Evolutionary conservation across 2,888 invertebrate genomes (phyloP), one percentile per base, ranked within the genome.

Genomic region (Protophormia terraenovae): DNA sequence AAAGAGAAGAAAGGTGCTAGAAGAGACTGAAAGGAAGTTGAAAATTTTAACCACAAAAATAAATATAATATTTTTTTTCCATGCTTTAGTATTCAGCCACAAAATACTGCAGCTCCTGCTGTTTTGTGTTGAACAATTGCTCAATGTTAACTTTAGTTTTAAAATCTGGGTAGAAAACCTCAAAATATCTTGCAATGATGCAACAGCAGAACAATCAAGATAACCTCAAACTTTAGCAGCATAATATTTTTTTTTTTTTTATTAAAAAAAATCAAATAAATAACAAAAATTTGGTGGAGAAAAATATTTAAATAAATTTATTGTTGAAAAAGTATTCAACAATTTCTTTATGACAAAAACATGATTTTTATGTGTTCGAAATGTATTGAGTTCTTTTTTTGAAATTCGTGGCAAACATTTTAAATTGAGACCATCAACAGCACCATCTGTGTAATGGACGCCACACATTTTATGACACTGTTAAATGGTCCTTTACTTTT

Each of bases 181-280:
- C 81, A 45, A 76, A 80, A 83, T 12, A 77, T 58, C 41, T 64
- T 35, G 32, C 62, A 55, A 58, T 69, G 67, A 84, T 77, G 76
- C 67, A 84, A 77, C 81, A 35, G 50, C 50, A 80, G 76, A 77
- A 76, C 80, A 72, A 80, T 84, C 84, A 80, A 72, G 80, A 84
- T 84, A 84, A 76, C 80, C 80, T 84, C 53, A 77, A 76, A 77
- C 22, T 55, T 58, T 32, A 67, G 50, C 66, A 50, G 32, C 22
- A 58, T 16, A 67, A 60, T 50, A 38, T 45, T 2, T 16, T 41
- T n/a, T 50, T 29, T 60, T 50, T 32, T 5, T 58, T 35, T 35
- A 12, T 32, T 10, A 32, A 35, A 16, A 69, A 58, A 27, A 62
- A 32, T 41, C 41, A 71, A 69, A 32, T 22, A 55, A 24, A 73